Evolutionary conservation across 2,113 vertebrate genomes (phyloP), one percentile per base, ranked within the genome.

Genomic region (Triplophysa siluroides): DNA sequence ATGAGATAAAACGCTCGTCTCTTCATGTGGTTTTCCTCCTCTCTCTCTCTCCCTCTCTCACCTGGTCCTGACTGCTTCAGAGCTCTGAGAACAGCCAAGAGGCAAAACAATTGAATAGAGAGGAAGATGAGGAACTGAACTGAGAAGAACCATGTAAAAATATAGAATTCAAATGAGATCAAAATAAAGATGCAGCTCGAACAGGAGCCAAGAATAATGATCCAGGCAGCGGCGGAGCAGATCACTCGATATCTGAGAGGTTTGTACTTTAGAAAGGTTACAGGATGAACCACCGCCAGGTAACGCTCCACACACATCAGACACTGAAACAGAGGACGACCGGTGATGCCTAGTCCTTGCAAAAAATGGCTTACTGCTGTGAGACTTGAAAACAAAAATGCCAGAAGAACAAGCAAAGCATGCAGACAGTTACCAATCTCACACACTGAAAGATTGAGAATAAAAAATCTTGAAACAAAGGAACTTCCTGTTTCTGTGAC

Each of bases 1-100:
- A 65, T 65, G 29, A 65, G 63, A 65, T 65, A 0, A 65, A 65
- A 65, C 63, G 63, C 63, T 65, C 63, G 16, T 65, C 29, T 65
- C 63, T 65, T 65, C 63, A 7, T 38, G 29, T 65, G 13, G 29
- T 65, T 65, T 38, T 65, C 63, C 63, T 65, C 24, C 60, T 62
- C 16, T 65, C 45, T 47, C 45, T 47, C 45, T 47, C 50, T 14
- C 14, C 1, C 26, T 66, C 64, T 43, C 29, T 38, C 64, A 43
- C 64, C 33, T 9, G 33, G 29, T 29, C 29, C 29, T 29, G 29
- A 29, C 29, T 29, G 29, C 29, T 29, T 29, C 29, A 29, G 4
- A 29, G 4, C 29, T 29, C 29, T 4, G 29, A 29, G 29, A 29
- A 29, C 29, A 29, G 29, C 29, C 3, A 3, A 4, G 4, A 29